Base-by-base conservation (phyloP, 2,888 invertebrate genomes). In the Neuroscelio doddi region DNA sequence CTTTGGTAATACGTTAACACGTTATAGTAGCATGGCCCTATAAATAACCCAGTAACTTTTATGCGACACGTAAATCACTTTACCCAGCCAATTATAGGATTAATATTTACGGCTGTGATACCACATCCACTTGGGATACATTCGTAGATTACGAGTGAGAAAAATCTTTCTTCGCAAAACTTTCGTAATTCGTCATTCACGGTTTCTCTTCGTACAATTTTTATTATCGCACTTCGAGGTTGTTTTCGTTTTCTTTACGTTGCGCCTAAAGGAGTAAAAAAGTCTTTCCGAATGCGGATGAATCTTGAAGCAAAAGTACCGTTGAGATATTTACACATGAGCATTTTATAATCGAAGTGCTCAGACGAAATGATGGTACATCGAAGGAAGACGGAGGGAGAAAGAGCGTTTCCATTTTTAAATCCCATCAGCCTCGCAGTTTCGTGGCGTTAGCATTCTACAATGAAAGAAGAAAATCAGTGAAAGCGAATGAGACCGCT, bases 31-130 rank as follows among this genome's bases (percentile, higher is more conserved):
- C 44, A 44, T 49, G 32, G 26, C 51, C 34, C 65, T 72, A 74
- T 77, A 77, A 77, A 78, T 78, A 78, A 68, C 64, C 64, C 30
- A 51, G 49, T 41, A 72, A 77, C 72, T 77, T 77, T 80, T 76
- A 76, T 70, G 69, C 72, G 63, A 47, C 58, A 70, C 71, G 72
- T 80, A 78, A 80, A 80, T 81, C 79, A 80, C 76, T 75, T 76
- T 67, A 71, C 75, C 66, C 41, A 74, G 71, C 77, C 77, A 80
- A 80, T 81, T 81, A 80, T 75, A 76, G 76, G 73, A 79, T 80
- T 80, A 80, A 80, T 80, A 80, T 79, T 77, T 79, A 79, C 76
- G 74, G 70, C 65, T 41, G 26, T 29, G 38, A 63, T 64, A 58
- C 51, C 29, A 26, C 21, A 67, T 57, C 27, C 69, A 50, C 64